These are phyloP conservation scores for Zhuqinia jingwanae DNA, from an alignment of 2,888 invertebrate genomes.

Conservation along the genomic window DNA sequence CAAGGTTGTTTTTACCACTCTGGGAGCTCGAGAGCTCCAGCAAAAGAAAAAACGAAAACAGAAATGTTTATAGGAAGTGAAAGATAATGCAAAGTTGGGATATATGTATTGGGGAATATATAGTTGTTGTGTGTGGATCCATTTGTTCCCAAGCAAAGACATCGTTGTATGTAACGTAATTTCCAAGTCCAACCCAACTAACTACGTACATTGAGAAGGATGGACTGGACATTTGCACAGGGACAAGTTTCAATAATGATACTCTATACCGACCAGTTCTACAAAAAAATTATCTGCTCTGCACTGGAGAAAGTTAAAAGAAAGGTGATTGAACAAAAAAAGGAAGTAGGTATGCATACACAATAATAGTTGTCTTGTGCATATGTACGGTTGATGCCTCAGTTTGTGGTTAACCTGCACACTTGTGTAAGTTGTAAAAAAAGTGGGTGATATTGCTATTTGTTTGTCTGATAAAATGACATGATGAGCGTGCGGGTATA, in stretches of 20 bases:
- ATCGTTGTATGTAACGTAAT: constrained; percentile 6
- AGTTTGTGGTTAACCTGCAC: constrained; percentile 34
- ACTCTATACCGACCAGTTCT: too few relatives aligned
- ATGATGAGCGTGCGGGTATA: background rate
- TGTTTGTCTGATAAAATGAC: background rate
- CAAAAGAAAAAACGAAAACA: constrained; percentile 15
- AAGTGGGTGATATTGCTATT: constrained; percentile 35
- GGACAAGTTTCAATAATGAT: background rate
- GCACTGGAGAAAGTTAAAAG: constrained; percentile 37
- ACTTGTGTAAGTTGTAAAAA: constrained; percentile 21
- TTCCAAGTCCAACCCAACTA: background rate
- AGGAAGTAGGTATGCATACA: background rate
- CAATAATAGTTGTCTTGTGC: background rate
- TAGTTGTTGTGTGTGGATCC: background rate
- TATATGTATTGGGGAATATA: background rate
- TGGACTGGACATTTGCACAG: constrained; percentile 50
- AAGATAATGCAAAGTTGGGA: background rate
- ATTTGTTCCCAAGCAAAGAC: constrained; percentile 2
- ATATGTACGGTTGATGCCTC: background rate
- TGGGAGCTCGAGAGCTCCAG: constrained; percentile 1
- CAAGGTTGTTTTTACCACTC: constrained; percentile 62
- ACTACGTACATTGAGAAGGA: background rate
- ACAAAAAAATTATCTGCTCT: too few relatives aligned
- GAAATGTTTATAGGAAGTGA: constrained; percentile 25
- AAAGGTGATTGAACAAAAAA: constrained; percentile 10